Base-by-base conservation (phyloP, 2,888 invertebrate genomes). In the Sesia apiformis region DNA sequence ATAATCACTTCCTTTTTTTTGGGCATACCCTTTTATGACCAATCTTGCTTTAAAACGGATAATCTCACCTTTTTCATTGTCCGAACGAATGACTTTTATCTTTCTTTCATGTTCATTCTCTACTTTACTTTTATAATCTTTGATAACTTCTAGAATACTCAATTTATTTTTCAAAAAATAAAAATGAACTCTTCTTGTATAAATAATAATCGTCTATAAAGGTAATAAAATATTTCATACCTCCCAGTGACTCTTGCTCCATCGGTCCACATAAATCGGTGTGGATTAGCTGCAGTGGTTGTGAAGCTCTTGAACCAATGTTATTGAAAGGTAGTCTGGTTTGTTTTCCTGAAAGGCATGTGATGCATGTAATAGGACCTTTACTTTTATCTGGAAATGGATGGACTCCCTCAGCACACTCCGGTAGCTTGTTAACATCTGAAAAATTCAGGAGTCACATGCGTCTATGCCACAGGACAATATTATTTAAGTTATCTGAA, bases 181-280 rank as follows among this genome's bases (percentile, higher is more conserved):
- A 4, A 59, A 58, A 60, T 54, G 53, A 5, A 62, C 59, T 42
- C 54, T 60, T 53, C 58, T 51, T 4, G 57, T 53, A 49, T 46
- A n/a, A n/a, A n/a, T n/a, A n/a, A n/a, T n/a, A 64, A 50, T 64
- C 62, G 57, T 63, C 61, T 6, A 61, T 55, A 51, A 61, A 65
- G n/a, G 58, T 60, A 40, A 62, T 58, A 49, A 59, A 65, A 54
- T 64, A 63, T 52, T 58, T 59, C 54, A 58, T 57, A 56, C 61
- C 63, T 57, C 59, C 60, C 4, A 55, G n/a, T 6, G 62, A 61
- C 6, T 3, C 5, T 38, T 56, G 49, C 49, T 66, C 63, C 63
- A 63, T 65, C 3, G 63, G 61, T 3, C 62, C 65, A 56, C 65
- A 65, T 38, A 63, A 46, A 8, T 65, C 63, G 8, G 60, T 52